A percentile compares a stretch with the other conserved stretches of the same genome.
phyloP scores from a whole-genome alignment of 1,140 invertebrate species.

The Procambarus virginalis region DNA sequence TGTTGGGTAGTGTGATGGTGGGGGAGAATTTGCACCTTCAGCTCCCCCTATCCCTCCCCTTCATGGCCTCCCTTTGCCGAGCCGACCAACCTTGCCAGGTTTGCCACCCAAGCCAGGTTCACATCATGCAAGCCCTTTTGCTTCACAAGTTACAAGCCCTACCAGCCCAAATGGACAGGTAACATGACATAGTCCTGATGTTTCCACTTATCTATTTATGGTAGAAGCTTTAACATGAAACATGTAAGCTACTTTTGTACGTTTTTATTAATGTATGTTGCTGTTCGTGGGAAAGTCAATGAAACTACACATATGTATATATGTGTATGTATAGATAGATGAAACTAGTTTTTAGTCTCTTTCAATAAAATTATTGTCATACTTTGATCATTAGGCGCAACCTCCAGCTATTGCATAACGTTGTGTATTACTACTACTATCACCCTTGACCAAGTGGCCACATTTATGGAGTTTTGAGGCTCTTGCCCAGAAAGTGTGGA shows the following conservation, averaged over 20 bases:
- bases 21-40: constrained; percentile 44
- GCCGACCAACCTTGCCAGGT: constrained; percentile 44
- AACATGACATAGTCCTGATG: constrained; percentile 33
- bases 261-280: background rate
- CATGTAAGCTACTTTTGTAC: background rate
- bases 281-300: background rate
- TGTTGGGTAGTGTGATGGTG: constrained; percentile 39
- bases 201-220: background rate
- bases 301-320: background rate
- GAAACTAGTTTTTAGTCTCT: no score
- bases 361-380: no score
- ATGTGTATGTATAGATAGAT: no score
- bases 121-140: constrained; percentile 59
- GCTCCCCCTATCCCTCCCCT: constrained; percentile 48
- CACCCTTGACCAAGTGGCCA: no score
- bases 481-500: no score
- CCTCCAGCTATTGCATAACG: no score
- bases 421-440: no score
- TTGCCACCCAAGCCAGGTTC: constrained; percentile 48
- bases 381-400: no score
- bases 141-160: constrained; percentile 65
- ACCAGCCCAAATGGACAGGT: constrained; percentile 68
- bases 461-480: no score
- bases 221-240: background rate
- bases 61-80: constrained; percentile 37